Conservation (phyloP, 1,140 invertebrate genomes). For the Lucilia cuprina region DNA sequence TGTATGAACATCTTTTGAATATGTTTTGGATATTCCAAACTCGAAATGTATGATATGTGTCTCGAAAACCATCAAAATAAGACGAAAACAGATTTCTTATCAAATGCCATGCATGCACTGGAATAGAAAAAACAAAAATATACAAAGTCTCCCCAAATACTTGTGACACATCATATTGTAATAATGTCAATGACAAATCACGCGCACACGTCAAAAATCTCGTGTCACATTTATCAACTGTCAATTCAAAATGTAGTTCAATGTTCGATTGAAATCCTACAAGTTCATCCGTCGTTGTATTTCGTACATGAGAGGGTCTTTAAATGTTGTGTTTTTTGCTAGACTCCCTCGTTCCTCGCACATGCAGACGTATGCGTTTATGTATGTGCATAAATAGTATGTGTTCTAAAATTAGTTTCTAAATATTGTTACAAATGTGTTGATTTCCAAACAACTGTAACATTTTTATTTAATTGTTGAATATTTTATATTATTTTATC, state of each 20-base stretch:
- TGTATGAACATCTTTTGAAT: neutral
- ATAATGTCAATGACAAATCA: constrained; percentile 63
- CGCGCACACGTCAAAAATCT: constrained; percentile 61
- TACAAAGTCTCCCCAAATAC: neutral
- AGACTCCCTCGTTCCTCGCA: neutral
- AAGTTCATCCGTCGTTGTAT: neutral
- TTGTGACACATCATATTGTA: constrained; percentile 41
- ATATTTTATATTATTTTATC: neutral
- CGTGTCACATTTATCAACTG: constrained; percentile 59
- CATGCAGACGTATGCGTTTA: neutral
- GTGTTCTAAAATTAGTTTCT: constrained; percentile 60
- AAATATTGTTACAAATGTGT: constrained; percentile 63
- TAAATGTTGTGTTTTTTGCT: constrained; percentile 21
- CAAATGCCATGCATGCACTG: neutral
- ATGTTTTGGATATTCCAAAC: neutral
- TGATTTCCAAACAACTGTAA: constrained; percentile 53
- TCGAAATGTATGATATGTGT: neutral
- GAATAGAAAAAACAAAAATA: neutral
- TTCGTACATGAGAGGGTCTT: neutral
- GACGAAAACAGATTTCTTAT: neutral
- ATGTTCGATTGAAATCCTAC: neutral
- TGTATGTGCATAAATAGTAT: neutral
- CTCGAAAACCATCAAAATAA: neutral
- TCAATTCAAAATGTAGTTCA: constrained; percentile 41
- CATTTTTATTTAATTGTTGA: neutral